Base-by-base conservation (phyloP, 92 coral and sea anemone genomes). In the Ricordea florida region DNA sequence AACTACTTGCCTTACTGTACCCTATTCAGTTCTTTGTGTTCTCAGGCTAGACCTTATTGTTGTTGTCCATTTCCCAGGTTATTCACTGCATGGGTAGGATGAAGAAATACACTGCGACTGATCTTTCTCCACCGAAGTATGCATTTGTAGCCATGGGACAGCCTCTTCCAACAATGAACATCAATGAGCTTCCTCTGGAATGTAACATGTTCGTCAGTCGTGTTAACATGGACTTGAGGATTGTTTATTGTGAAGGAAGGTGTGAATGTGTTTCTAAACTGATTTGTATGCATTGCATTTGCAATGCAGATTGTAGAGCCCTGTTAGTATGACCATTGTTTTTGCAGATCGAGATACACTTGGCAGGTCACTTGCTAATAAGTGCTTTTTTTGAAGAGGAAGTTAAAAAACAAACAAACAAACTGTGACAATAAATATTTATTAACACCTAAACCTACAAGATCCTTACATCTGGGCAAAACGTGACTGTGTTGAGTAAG, bases 201-300 rank as follows among this genome's bases (percentile, higher is more conserved):
- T 86, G 97, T 45, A 83, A 92, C 61, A 89, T 87, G 93, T 94
- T 94, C 78, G 97, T 94, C 42, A 94, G 98, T 51, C 90, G 98
- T 15, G 94, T 94, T 2, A 82, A 85, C 62, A 89, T 92, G 89
- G 98, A 94, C 58, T 63, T 94, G 34, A 94, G 86, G 66, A 92
- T 94, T 59, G 90, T 94, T 18, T 94, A 88, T 69, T 94, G 98
- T 45, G 98, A 94, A 64, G 98, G 98, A 82, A 94, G 98, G 98
- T 94, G 47, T 7, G 85, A 5, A 21, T 5, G 5, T 17, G 16
- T 23, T 14, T 4, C 31, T 10, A 0, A 14, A 52, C 36, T 24
- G 11, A 22, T 21, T 9, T n/a, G 20, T 23, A 6, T 7, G 34
- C 15, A 34, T 10, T 13, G 35, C 26, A 16, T 57, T 30, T 17